A percentile compares a stretch with the other conserved stretches of the same genome.
Conservation (phyloP, 1,140 invertebrate species). For the Pseudoatta argentina region DNA sequence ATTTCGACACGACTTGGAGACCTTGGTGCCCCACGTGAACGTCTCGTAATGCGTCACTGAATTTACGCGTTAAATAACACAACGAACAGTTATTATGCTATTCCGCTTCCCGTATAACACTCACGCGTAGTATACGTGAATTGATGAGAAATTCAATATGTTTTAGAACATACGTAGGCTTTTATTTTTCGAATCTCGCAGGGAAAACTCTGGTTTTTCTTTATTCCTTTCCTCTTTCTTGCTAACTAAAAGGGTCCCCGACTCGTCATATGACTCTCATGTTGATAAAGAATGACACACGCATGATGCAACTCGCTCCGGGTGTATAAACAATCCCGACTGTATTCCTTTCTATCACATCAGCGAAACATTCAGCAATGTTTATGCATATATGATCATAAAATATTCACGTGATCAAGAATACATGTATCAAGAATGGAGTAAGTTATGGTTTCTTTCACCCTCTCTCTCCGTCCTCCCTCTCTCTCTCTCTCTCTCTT, state of each 20-base stretch:
- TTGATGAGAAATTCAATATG: neutral
- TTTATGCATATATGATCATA: neutral
- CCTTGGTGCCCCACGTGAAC: neutral
- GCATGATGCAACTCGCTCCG: slow-evolving; percentile 25
- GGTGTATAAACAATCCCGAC: slow-evolving; percentile 29
- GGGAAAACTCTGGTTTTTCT: neutral
- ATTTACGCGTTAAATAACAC: slow-evolving; percentile 34
- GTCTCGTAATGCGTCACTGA: neutral
- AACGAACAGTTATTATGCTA: slow-evolving; percentile 10
- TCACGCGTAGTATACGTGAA: neutral
- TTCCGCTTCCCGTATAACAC: neutral
- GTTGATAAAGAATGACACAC: neutral
- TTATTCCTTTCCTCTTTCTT: neutral
- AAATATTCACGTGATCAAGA: neutral
- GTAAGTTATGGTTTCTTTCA: too few species aligned
- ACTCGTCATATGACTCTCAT: neutral
- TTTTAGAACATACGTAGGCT: neutral
- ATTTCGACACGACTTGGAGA: neutral
- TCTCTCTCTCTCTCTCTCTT: too few species aligned
- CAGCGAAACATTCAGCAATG: neutral
- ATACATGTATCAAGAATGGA: neutral
- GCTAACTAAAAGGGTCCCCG: neutral
- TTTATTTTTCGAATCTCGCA: neutral
- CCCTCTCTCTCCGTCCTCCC: too few species aligned
- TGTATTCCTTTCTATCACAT: neutral